A percentile compares a stretch with the other conserved stretches of the same genome.
phyloP scores from a whole-genome alignment of 2,113 vertebrate genomes.

The Oxyura jamaicensis region DNA sequence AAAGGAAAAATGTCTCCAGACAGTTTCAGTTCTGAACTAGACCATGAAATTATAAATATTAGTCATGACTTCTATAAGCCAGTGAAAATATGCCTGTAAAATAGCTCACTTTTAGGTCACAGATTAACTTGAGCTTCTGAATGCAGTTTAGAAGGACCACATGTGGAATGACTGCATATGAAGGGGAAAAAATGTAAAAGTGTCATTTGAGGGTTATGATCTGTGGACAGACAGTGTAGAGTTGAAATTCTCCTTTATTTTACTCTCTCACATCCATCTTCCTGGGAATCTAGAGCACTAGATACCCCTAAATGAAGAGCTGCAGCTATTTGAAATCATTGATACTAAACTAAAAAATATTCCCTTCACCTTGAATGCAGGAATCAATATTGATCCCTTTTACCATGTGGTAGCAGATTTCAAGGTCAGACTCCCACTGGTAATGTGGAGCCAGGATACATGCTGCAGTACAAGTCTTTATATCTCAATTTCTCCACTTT shows the following conservation, averaged over 20 bases:
- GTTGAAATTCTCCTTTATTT: not conserved
- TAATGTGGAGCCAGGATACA: not conserved
- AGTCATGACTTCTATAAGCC: not conserved
- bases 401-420: not conserved
- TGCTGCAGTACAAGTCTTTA: not conserved
- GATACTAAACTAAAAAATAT: not conserved
- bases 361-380: not conserved
- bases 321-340: not conserved
- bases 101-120: not conserved
- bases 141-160: not conserved
- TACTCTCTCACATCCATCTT: not conserved
- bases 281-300: not conserved
- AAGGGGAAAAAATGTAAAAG: not conserved
- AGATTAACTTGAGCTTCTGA: not conserved
- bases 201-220: not conserved
- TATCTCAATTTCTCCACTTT: not conserved
- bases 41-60: conserved; percentile 4
- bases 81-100: not conserved
- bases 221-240: not conserved
- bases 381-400: not conserved
- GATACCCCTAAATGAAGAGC: not conserved
- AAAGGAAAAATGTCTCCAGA: not conserved
- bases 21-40: not conserved
- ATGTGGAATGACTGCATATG: not conserved
- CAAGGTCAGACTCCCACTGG: not conserved